Evolutionary conservation across 2,888 invertebrate genomes (phyloP).

Genomic region (Trissoscelio sp.): DNA sequence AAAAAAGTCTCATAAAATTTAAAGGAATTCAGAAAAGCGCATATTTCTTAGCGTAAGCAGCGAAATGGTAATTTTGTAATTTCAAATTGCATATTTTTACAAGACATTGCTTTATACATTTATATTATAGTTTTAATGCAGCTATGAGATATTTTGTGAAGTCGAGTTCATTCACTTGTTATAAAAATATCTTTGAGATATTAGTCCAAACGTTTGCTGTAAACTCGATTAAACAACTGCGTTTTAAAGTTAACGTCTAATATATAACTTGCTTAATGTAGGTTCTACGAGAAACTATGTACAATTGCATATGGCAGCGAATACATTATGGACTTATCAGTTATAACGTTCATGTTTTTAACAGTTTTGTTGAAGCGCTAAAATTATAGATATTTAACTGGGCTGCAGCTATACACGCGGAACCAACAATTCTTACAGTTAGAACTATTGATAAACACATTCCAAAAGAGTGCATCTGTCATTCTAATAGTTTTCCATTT

Average conservation of each 20-base stretch:
- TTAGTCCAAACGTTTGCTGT: background rate
- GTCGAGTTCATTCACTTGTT: conserved; percentile 11
- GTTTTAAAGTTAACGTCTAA: background rate
- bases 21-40: background rate
- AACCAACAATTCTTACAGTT: background rate
- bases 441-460: background rate
- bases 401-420: conserved; percentile 5
- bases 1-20: background rate
- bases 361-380: conserved; percentile 5
- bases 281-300: background rate
- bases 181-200: conserved; percentile 8
- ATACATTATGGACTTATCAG: conserved; percentile 10
- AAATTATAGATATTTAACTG: conserved; percentile 4
- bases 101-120: background rate
- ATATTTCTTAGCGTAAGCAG: background rate
- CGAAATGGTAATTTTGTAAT: background rate
- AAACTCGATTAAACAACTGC: background rate
- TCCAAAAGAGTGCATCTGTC: background rate
- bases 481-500: background rate
- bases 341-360: background rate
- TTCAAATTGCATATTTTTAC: background rate
- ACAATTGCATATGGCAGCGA: background rate
- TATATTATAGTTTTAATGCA: background rate
- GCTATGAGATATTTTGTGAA: background rate
- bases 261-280: background rate